These are phyloP conservation scores for Azorinus chamasolen DNA, from an alignment of 2,888 invertebrate species.

Conservation along the genomic window DNA sequence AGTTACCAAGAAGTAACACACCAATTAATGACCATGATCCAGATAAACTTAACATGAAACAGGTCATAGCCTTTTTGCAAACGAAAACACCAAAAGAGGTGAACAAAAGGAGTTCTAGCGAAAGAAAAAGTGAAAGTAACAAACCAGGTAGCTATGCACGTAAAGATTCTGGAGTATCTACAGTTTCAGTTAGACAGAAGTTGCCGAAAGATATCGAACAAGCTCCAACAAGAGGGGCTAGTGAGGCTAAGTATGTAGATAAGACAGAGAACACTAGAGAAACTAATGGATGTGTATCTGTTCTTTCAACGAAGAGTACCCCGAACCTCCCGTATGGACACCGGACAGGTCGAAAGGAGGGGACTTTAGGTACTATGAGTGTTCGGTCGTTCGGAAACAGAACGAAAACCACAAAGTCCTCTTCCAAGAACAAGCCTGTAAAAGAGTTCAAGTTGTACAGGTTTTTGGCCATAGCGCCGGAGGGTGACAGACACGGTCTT, in stretches of 20 bases:
- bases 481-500: constrained; percentile 35
- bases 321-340: constrained; percentile 46
- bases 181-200: no score
- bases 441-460: constrained; percentile 75
- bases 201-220: no score
- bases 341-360: not conserved
- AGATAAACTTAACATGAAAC: constrained; percentile 80
- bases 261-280: constrained; percentile 16
- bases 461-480: constrained; percentile 71
- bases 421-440: constrained; percentile 36
- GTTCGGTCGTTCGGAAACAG: constrained; percentile 38
- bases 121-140: no score
- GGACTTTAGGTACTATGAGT: constrained; percentile 14
- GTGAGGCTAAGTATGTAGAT: constrained; percentile 2
- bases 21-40: constrained; percentile 80
- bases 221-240: no score
- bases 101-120: no score
- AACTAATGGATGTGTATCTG: constrained; percentile 52
- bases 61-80: constrained; percentile 78
- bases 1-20: constrained; percentile 77
- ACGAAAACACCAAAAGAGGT: constrained; percentile 56
- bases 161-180: no score
- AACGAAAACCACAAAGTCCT: constrained; percentile 31
- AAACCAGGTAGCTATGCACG: no score
- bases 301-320: constrained; percentile 62